phyloP scores from a whole-genome alignment of 1,140 invertebrate species.

The Pentalonia nigronervosa region DNA sequence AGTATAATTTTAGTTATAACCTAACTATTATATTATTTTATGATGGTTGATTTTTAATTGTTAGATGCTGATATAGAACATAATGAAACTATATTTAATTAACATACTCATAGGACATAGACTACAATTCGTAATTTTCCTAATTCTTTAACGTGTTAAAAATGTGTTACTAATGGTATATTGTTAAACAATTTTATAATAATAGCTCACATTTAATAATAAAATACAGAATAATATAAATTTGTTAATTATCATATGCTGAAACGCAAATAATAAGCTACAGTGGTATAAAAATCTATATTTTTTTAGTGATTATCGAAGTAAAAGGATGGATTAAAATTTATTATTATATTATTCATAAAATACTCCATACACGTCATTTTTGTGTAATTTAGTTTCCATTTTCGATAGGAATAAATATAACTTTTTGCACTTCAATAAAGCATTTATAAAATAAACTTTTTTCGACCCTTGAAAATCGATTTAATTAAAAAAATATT shows the following conservation, averaged over 20 bases:
- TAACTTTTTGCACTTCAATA: neutral
- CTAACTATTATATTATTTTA: too few relatives aligned
- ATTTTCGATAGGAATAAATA: neutral
- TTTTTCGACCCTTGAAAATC: neutral
- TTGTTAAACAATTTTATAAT: neutral
- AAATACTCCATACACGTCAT: neutral
- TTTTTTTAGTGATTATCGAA: neutral
- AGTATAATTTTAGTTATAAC: too few relatives aligned
- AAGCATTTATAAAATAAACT: neutral
- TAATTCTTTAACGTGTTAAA: neutral
- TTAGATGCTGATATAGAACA: neutral
- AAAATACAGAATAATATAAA: neutral
- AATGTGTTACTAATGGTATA: neutral
- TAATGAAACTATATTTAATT: neutral
- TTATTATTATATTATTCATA: too few relatives aligned
- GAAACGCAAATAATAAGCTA: neutral
- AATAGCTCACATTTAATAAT: too few relatives aligned
- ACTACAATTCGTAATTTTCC: neutral
- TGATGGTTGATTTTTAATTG: too few relatives aligned
- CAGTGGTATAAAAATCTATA: neutral
- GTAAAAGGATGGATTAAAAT: neutral
- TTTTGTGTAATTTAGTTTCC: neutral
- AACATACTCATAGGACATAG: neutral
- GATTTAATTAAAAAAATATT: slow-evolving; percentile 41
- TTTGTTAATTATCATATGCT: neutral